phyloP scores from a whole-genome alignment of 2,113 vertebrate genomes.

The Corydoras maculifer region DNA sequence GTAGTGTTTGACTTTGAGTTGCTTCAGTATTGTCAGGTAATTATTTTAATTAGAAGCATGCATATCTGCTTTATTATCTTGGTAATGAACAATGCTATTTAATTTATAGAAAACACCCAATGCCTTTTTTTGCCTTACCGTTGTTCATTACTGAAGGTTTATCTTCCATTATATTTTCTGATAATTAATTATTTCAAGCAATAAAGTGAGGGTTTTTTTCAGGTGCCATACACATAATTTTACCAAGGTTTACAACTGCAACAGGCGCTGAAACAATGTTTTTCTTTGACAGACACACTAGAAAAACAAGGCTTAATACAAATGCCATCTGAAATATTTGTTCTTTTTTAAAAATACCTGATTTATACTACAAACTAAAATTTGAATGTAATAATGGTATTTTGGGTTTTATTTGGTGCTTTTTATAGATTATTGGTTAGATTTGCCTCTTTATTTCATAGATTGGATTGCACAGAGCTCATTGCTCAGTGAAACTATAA shows the following conservation, averaged over 20 bases:
- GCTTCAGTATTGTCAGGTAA: conserved; percentile 57
- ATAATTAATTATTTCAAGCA: conserved; percentile 3
- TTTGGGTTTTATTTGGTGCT: conserved; percentile 31
- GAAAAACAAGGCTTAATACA: conserved; percentile 11
- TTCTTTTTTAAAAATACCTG: conserved; percentile 30
- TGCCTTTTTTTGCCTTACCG: conserved; percentile 43
- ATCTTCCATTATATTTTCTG: conserved; percentile 37
- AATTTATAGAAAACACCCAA: conserved; percentile 48
- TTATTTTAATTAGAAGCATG: conserved; percentile 68
- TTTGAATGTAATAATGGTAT: conserved; percentile 46
- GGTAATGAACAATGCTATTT: conserved; percentile 51
- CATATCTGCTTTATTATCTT: conserved; percentile 54
- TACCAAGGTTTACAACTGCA: background rate
- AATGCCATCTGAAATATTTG: conserved; percentile 20
- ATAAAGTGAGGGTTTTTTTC: conserved; percentile 31
- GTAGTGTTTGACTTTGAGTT: conserved; percentile 57
- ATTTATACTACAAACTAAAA: conserved; percentile 31
- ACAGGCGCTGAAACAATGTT: background rate
- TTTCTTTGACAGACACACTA: background rate
- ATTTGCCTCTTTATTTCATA: conserved; percentile 51
- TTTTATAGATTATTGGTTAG: conserved; percentile 51
- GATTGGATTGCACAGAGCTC: conserved; percentile 53
- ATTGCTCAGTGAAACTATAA: conserved; percentile 60
- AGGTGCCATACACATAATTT: background rate
- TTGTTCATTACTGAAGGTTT: conserved; percentile 26